Percentiles rank a stretch among this genome's conserved stretches.
These are phyloP conservation scores for Bufotes viridis DNA, from an alignment of 2,797 vertebrate species.

Conservation along the genomic window DNA sequence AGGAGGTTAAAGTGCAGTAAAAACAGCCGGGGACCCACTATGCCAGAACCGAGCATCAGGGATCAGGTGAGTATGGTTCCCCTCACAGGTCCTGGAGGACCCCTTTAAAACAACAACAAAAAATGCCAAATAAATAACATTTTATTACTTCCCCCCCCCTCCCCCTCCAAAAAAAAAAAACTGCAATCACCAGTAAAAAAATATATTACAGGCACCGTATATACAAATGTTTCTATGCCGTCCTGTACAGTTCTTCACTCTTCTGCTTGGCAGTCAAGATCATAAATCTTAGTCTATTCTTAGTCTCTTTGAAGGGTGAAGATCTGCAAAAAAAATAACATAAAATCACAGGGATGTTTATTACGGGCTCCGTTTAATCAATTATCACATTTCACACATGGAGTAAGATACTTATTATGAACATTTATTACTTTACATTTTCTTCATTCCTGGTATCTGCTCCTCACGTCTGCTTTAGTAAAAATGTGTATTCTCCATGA, in stretches of 20 bases:
- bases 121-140: too few species aligned
- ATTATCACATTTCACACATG: background rate
- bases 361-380: background rate
- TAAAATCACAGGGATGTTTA: background rate
- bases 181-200: background rate
- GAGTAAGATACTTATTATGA: background rate
- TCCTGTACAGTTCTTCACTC: background rate
- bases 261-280: background rate
- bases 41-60: too few species aligned
- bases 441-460: too few species aligned
- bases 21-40: too few species aligned
- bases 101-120: too few species aligned
- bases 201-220: constrained; percentile 12
- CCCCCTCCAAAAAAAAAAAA: background rate
- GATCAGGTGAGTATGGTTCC: too few species aligned
- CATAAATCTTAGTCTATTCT: background rate
- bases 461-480: background rate
- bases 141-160: too few species aligned
- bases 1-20: too few species aligned
- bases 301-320: background rate
- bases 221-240: background rate
- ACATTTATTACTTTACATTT: background rate
- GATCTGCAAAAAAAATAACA: constrained; percentile 3
- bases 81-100: too few species aligned
- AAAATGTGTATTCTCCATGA: background rate